These are phyloP conservation scores for Synchiropus splendidus DNA, from an alignment of 2,113 vertebrate genomes.

Conservation along the genomic window DNA sequence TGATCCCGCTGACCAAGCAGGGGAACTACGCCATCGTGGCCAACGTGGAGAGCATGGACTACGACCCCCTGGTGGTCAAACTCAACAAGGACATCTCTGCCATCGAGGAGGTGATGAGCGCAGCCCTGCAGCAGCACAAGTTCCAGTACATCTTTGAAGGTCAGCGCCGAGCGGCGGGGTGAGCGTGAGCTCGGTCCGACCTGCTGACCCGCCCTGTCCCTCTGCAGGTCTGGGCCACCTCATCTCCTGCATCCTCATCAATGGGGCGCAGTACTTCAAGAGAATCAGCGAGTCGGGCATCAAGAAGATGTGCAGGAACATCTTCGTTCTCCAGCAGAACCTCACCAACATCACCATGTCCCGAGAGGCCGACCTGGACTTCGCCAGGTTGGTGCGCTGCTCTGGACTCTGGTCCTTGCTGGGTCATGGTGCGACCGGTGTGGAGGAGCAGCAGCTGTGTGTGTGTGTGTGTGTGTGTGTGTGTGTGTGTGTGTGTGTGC, in stretches of 20 bases:
- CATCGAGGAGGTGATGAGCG: constrained; percentile 90
- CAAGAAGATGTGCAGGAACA: constrained; percentile 99
- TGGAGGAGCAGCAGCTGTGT: constrained; percentile 1
- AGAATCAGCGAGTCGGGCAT: constrained; percentile 97
- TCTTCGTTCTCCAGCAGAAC: constrained; percentile 98
- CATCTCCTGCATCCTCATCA: constrained; percentile 97
- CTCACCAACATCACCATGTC: constrained; percentile 99
- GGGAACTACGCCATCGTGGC: constrained; percentile 97
- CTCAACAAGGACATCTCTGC: constrained; percentile 97
- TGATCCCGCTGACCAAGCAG: constrained; percentile 92
- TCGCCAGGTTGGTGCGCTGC: constrained; percentile 78
- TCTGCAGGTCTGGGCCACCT: constrained; percentile 90
- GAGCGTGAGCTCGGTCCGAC: too few relatives aligned
- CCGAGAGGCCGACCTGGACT: constrained; percentile 92
- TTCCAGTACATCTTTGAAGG: constrained; percentile 99
- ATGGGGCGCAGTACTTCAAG: constrained; percentile 96
- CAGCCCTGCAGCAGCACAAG: constrained; percentile 94
- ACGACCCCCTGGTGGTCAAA: constrained; percentile 91
- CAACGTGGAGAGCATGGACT: constrained; percentile 98
- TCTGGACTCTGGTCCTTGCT: constrained; percentile 24
- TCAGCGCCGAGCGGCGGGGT: constrained; percentile 28
- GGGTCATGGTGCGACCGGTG: neutral
- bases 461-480: neutral
- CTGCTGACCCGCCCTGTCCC: too few relatives aligned
- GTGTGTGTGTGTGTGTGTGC: constrained; percentile 1